Conservation (phyloP, 2,888 invertebrate genomes). For the Balanococcus diminutus region DNA sequence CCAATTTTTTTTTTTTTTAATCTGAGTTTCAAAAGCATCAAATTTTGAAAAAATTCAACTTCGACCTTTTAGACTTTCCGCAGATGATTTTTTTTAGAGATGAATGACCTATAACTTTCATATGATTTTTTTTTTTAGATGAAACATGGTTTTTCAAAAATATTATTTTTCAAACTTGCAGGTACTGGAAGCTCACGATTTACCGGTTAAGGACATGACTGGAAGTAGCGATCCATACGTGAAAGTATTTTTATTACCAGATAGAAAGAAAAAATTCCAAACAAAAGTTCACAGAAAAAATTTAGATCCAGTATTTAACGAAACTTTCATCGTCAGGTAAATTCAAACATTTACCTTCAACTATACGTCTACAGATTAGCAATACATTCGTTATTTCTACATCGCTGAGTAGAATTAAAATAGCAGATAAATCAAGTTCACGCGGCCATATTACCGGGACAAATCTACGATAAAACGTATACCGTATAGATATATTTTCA, state of each 20-base stretch:
- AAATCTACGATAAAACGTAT: slow-evolving; percentile 1
- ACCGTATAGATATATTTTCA: not conserved
- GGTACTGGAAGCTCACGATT: slow-evolving; percentile 76
- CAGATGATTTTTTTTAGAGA: too few species aligned
- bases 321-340: slow-evolving; percentile 82
- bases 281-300: slow-evolving; percentile 84
- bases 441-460: not conserved
- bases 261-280: slow-evolving; percentile 84
- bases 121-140: too few species aligned
- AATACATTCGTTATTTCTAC: too few species aligned
- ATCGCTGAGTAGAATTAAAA: not conserved
- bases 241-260: slow-evolving; percentile 82
- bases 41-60: too few species aligned
- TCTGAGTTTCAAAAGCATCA: too few species aligned
- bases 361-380: too few species aligned
- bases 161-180: slow-evolving; percentile 60
- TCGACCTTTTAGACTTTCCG: too few species aligned
- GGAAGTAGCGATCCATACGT: slow-evolving; percentile 89
- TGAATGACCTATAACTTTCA: too few species aligned
- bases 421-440: not conserved
- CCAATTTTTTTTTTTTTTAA: too few species aligned
- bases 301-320: slow-evolving; percentile 81
- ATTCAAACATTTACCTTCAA: too few species aligned
- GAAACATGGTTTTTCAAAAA: too few species aligned
- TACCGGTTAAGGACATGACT: slow-evolving; percentile 83